Percentiles rank a stretch among this genome's conserved stretches.
Evolutionary conservation across 2,888 invertebrate species (phyloP).

Genomic region (Steromphala cineraria): DNA sequence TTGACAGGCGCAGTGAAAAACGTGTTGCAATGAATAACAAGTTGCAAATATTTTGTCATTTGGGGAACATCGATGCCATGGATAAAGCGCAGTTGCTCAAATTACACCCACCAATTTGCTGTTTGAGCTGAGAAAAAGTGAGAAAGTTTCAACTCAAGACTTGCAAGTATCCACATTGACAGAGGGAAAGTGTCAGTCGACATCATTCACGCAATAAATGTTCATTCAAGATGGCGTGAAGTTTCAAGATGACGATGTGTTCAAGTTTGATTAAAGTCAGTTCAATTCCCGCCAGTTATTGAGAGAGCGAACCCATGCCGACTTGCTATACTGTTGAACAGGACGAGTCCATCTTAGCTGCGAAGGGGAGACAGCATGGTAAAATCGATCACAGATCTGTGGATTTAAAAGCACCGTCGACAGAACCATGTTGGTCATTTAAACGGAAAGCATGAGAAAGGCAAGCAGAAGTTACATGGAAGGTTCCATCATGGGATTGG

Average conservation of each 20-base stretch:
- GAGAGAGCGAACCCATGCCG: neutral
- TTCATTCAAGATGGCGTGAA: constrained; percentile 2
- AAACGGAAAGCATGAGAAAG: neutral
- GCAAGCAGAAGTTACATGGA: neutral
- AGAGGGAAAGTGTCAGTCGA: neutral
- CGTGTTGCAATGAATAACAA: too few relatives aligned
- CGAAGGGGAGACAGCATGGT: neutral
- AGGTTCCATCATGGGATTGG: neutral
- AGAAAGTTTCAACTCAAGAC: neutral
- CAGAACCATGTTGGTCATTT: neutral
- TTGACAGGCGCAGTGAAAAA: too few relatives aligned
- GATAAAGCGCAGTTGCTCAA: too few relatives aligned
- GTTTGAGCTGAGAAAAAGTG: neutral
- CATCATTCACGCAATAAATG: neutral
- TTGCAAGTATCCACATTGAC: neutral
- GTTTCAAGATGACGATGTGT: neutral
- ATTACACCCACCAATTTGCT: neutral
- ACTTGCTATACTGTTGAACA: neutral
- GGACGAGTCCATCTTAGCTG: neutral
- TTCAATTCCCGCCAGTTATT: constrained; percentile 11
- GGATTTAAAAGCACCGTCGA: neutral
- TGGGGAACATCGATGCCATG: too few relatives aligned
- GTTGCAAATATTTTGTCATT: too few relatives aligned
- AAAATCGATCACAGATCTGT: neutral
- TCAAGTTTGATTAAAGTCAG: constrained; percentile 15